Base-by-base conservation (phyloP, 2,797 vertebrate genomes). In the Vespertilio murinus region DNA sequence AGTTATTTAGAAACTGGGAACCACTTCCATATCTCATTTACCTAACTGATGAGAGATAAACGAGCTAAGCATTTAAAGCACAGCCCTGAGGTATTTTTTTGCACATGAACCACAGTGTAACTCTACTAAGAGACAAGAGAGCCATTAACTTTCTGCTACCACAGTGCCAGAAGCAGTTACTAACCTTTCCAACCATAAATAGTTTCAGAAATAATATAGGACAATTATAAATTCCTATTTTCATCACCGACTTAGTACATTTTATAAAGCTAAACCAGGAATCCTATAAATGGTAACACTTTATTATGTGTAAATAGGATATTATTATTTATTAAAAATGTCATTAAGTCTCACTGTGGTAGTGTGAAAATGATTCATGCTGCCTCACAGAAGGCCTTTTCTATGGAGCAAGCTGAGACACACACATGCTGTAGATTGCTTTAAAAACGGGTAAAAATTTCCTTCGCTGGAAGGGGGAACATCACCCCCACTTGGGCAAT, bases 21-120 rank as follows among this genome's bases (percentile, higher is more conserved):
- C 10, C 33, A 91, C 82, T 75, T 97, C 78, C 0, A 2, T 8
- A 3, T 95, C 96, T 97, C 70, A 47, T 97, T 97, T 96, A 94
- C 95, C 94, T 96, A 96, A 95, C 65, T 94, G 83, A 81, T 90
- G 35, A n/a, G 22, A 96, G 92, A 97, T 87, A 96, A 84, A 97
- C 95, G 86, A 96, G 61, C 23, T 94, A 42, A 75, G 47, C 52
- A 69, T 47, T 91, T 90, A 71, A 91, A 88, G 45, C 56, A 79
- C 23, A 90, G 67, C 59, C 77, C 91, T 82, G 86, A 96, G 88
- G 59, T 69, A 42, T 80, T 87, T 84, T 56, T 96, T 17, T 0
- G 20, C 22, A 47, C 8, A 13, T n/a, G 74, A 95, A 82, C 88
- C 42, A 40, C 84, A 94, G 35, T 74, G 45, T 89, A 93, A 49